Conservation (phyloP, 2,888 invertebrate genomes). For the Notodonta ziczac region DNA sequence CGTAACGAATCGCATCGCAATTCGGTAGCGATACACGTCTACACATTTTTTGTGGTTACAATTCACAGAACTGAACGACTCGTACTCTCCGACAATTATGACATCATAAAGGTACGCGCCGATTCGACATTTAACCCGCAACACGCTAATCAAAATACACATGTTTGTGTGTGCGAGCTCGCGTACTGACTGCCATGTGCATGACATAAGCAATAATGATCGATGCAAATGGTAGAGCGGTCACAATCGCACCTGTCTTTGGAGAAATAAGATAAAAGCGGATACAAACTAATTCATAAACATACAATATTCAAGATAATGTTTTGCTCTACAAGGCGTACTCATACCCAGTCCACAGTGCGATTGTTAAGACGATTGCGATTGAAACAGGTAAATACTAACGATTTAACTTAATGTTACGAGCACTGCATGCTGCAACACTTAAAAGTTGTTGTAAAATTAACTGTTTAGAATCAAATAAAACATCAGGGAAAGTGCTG, state of each 20-base stretch:
- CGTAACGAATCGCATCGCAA: background rate
- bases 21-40: conserved; percentile 2
- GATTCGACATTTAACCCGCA: background rate
- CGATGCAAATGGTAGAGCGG: background rate
- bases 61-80: background rate
- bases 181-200: background rate
- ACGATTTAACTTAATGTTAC: too few species aligned
- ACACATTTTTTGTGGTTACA: background rate
- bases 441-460: too few species aligned
- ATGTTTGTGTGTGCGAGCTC: background rate
- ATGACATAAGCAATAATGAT: background rate
- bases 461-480: too few species aligned
- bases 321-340: background rate
- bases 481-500: background rate
- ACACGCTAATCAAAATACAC: background rate
- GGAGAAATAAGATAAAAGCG: background rate
- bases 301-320: background rate
- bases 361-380: background rate
- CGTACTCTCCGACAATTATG: background rate
- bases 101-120: background rate
- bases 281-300: background rate
- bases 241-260: background rate
- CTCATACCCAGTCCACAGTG: background rate
- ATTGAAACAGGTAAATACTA: too few species aligned
- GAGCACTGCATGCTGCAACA: too few species aligned